A percentile compares a stretch with the other conserved stretches of the same genome.
Evolutionary conservation across 1,140 invertebrate species (phyloP).

Genomic region (Linepithema humile): DNA sequence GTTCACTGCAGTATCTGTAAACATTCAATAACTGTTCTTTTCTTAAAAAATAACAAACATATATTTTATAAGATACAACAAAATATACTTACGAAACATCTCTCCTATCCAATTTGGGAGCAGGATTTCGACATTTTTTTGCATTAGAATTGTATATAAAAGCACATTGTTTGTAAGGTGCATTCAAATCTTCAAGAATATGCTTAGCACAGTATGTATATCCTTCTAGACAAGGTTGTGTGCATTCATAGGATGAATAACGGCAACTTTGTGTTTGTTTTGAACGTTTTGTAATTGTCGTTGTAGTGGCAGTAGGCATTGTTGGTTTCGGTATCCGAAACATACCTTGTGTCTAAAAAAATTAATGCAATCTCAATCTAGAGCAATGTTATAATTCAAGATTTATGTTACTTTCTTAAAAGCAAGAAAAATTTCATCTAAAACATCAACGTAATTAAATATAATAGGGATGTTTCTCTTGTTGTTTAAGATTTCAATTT

Average conservation of each 20-base stretch:
- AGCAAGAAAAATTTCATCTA: no score
- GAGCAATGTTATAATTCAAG: no score
- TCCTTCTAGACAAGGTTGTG: conserved; percentile 86
- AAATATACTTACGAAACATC: conserved; percentile 85
- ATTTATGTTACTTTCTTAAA: no score
- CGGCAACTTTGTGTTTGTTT: conserved; percentile 77
- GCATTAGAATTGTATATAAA: conserved; percentile 89
- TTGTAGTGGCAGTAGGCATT: conserved; percentile 66
- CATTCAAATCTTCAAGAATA: conserved; percentile 91
- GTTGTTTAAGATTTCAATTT: no score
- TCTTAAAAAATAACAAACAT: conserved; percentile 1
- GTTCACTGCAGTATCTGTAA: conserved; percentile 87
- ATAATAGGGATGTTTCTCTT: no score
- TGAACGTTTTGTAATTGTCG: conserved; percentile 57
- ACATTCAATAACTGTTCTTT: conserved; percentile 36
- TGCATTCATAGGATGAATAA: conserved; percentile 85
- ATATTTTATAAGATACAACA: not conserved
- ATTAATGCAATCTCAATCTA: no score
- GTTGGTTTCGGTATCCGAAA: conserved; percentile 76
- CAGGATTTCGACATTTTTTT: conserved; percentile 90
- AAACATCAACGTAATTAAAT: no score
- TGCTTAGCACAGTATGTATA: conserved; percentile 91
- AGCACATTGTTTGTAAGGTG: conserved; percentile 91
- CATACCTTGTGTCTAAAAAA: conserved; percentile 66
- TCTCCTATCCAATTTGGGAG: conserved; percentile 88